Base-by-base conservation (phyloP, 2,797 vertebrate genomes). In the Coreius guichenoti region DNA sequence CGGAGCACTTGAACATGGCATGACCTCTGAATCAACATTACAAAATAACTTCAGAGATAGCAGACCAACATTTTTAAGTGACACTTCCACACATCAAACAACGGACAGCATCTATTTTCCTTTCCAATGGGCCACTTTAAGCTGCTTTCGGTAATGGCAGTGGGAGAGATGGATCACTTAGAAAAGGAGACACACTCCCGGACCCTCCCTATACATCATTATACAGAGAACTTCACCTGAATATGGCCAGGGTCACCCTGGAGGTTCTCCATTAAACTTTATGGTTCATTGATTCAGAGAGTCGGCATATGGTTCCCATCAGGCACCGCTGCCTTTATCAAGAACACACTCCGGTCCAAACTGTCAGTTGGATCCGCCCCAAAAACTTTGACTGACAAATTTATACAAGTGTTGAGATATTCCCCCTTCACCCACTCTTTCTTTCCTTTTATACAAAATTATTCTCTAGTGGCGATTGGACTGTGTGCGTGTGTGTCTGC, bases 221-320 rank as follows among this genome's bases (percentile, higher is more conserved):
- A 87, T 87, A 83, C 83, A 81, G 49, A 81, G 81, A 87, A 85
- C 87, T 86, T 91, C 88, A 88, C 88, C 89, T 91, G 85, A 85
- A 86, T 82, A 89, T 86, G 87, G 73, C 86, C 82, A 45, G 80
- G 87, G 90, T 90, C 87, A 88, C 85, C 61, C 87, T 84, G 54
- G 56, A 88, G 86, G 88, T 89, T 87, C 81, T 86, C 86, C 89
- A 88, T 90, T 90, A 90, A 89, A 90, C 85, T 86, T 89, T 82
- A 89, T 29, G 86, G 87, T 90, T 90, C 86, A 89, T 90, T 91
- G 88, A 88, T 86, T 80, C 83, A 87, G 88, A 91, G 87, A 83
- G 72, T 85, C 70, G 80, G 87, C 89, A 90, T 90, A 84, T 92
- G 91, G 84, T 90, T 92, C 84, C 82, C 70, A 91, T 90, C 84